phyloP scores from a whole-genome alignment of 1,140 invertebrate species.

The Heterodera schachtii region DNA sequence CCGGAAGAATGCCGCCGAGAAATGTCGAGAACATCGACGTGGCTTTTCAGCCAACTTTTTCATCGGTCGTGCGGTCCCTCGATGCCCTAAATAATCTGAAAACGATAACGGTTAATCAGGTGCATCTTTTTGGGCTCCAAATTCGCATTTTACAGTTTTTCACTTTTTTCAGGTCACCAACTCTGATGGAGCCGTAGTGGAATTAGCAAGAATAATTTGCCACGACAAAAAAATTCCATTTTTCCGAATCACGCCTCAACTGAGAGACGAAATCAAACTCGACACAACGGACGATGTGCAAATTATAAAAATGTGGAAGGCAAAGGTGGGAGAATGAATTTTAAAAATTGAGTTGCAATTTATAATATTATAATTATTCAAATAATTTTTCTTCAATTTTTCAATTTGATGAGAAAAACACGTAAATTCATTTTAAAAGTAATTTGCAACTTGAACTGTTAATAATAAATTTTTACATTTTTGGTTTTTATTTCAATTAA shows the following conservation, averaged over 20 bases:
- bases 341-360: too few species aligned
- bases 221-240: conserved; percentile 29
- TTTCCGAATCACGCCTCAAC: conserved; percentile 39
- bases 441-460: too few species aligned
- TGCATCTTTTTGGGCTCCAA: too few species aligned
- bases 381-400: too few species aligned
- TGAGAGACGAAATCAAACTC: conserved; percentile 34
- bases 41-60: conserved; percentile 66
- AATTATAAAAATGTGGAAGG: conserved; percentile 40
- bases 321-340: conserved; percentile 25
- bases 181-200: conserved; percentile 46
- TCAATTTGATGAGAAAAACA: too few species aligned
- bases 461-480: too few species aligned
- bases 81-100: conserved; percentile 29
- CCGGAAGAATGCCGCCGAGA: conserved; percentile 66
- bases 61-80: background rate
- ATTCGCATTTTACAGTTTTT: too few species aligned
- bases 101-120: conserved; percentile 49
- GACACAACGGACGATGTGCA: conserved; percentile 36
- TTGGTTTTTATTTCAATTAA: too few species aligned
- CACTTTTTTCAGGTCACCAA: conserved; percentile 26
- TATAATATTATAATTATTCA: too few species aligned
- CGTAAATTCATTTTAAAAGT: too few species aligned
- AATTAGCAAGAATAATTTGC: conserved; percentile 26
- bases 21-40: conserved; percentile 67